Percentiles rank a stretch among this genome's conserved stretches.
Conservation (phyloP, 2,888 invertebrate species). For the Thereva nobilitata region DNA sequence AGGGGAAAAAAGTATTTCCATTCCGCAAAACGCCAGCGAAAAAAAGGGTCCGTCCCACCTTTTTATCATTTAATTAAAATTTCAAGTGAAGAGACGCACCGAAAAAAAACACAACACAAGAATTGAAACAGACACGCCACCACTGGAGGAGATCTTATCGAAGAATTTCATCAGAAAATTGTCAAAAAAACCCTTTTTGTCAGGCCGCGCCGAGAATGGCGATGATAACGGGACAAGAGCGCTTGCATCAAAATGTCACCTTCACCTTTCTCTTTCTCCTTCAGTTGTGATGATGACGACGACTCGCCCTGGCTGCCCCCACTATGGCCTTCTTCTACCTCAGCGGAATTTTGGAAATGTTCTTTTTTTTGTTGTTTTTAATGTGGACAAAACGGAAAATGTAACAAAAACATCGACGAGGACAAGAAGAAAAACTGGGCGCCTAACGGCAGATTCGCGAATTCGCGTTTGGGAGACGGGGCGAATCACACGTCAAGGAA, state of each 20-base stretch:
- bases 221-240: too few relatives aligned
- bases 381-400: neutral
- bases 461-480: conserved; percentile 4
- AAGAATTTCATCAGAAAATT: conserved; percentile 37
- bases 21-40: neutral
- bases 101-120: conserved; percentile 2
- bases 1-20: conserved; percentile 6
- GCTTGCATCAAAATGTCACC: too few relatives aligned
- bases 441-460: conserved; percentile 7
- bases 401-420: neutral
- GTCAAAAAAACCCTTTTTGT: conserved; percentile 31
- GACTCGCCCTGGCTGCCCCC: too few relatives aligned
- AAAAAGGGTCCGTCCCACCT: conserved; percentile 17
- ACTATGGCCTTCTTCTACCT: too few relatives aligned
- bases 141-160: conserved; percentile 20
- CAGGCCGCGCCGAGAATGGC: neutral
- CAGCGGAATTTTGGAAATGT: too few relatives aligned
- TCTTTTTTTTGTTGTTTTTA: too few relatives aligned
- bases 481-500: conserved; percentile 26
- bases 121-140: conserved; percentile 25
- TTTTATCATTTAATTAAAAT: conserved; percentile 39
- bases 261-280: too few relatives aligned
- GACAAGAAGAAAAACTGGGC: neutral
- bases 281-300: too few relatives aligned
- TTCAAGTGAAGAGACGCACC: conserved; percentile 9